Percentiles rank a stretch among this genome's conserved stretches.
Conservation (phyloP, 2,113 vertebrate species). For the Orycteropus afer region DNA sequence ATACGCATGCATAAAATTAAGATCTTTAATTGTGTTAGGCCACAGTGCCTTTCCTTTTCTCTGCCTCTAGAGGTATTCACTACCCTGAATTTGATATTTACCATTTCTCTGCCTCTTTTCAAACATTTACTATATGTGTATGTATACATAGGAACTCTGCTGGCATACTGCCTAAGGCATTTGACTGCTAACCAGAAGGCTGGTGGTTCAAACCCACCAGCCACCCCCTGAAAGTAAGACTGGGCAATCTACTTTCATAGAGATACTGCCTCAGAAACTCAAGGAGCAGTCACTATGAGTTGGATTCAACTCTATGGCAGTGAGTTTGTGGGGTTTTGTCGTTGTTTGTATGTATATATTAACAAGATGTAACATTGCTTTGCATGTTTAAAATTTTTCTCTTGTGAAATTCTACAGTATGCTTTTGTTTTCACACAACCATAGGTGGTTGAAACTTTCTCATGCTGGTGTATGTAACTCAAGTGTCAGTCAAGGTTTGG, state of each 20-base stretch:
- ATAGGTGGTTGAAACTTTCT: not conserved
- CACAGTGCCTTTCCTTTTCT: not conserved
- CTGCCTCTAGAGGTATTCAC: not conserved
- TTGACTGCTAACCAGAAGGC: no score
- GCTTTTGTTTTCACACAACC: not conserved
- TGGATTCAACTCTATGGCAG: no score
- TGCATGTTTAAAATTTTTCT: not conserved
- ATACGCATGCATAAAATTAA: not conserved
- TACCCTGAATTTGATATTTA: constrained; percentile 26
- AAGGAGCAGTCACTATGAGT: no score
- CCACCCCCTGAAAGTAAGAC: no score
- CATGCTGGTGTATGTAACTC: not conserved
- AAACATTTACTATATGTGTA: not conserved
- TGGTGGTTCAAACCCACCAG: no score
- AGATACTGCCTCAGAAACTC: no score
- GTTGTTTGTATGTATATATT: not conserved
- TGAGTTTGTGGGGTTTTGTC: no score
- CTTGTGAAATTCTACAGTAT: constrained; percentile 7
- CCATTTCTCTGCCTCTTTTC: not conserved
- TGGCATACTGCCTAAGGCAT: no score
- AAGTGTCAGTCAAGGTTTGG: not conserved
- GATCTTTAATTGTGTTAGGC: not conserved
- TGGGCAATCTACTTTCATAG: no score
- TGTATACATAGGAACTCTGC: not conserved
- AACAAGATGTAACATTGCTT: not conserved